A percentile compares a stretch with the other conserved stretches of the same genome.
Evolutionary conservation across 1,140 invertebrate genomes (phyloP).

Genomic region (Stegodyphus dumicola): DNA sequence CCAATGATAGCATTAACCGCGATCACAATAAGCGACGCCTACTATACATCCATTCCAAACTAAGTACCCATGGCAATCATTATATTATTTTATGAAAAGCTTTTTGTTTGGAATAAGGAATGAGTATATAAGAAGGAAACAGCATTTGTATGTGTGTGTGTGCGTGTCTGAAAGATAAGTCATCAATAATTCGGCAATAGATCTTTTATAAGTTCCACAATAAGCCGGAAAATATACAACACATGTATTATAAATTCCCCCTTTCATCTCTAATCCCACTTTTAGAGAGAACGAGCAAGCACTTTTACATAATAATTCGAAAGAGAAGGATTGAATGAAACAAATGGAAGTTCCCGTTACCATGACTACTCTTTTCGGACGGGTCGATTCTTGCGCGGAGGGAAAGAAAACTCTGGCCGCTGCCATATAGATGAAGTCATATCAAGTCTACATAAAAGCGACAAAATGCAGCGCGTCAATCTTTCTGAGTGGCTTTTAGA

Average conservation of each 20-base stretch:
- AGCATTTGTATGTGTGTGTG: too few relatives aligned
- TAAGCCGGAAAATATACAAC: conserved; percentile 11
- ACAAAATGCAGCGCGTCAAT: conserved; percentile 33
- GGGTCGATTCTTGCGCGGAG: conserved; percentile 23
- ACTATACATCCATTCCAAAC: too few relatives aligned
- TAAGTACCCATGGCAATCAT: too few relatives aligned
- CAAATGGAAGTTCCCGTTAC: conserved; percentile 40
- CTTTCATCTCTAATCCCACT: conserved; percentile 41
- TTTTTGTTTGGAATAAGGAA: too few relatives aligned
- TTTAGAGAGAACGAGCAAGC: conserved; percentile 32
- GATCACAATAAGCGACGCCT: too few relatives aligned
- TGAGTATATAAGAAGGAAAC: too few relatives aligned
- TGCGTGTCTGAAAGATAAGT: too few relatives aligned
- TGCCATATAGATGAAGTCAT: conserved; percentile 46
- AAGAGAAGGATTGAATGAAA: conserved; percentile 54
- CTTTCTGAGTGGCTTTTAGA: conserved; percentile 40
- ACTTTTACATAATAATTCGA: conserved; percentile 48
- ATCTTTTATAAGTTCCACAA: not conserved
- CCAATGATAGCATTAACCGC: too few relatives aligned
- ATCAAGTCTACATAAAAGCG: conserved; percentile 44
- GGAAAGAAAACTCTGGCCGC: not conserved
- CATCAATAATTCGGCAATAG: too few relatives aligned
- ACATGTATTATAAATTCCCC: conserved; percentile 38
- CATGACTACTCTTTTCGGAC: conserved; percentile 28
- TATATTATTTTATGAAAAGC: too few relatives aligned